These are phyloP conservation scores for Trigoniulus corallinus DNA, from an alignment of 1,140 invertebrate genomes.

Conservation along the genomic window DNA sequence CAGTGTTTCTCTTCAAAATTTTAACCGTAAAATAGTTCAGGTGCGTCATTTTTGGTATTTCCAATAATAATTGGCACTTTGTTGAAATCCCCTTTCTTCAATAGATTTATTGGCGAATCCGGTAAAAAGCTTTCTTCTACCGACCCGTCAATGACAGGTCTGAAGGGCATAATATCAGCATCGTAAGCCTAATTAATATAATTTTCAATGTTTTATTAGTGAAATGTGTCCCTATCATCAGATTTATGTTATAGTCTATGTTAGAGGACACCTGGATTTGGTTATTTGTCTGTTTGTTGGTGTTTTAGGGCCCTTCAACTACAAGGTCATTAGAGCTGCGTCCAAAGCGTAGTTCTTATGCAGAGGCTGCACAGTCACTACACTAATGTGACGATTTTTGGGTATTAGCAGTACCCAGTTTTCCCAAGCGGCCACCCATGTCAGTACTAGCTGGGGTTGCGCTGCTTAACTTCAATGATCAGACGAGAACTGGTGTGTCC, in stretches of 20 bases:
- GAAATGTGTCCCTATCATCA: neutral
- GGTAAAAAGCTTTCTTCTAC: neutral
- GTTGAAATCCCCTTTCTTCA: neutral
- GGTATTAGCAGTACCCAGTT: too few species aligned
- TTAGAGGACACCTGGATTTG: neutral
- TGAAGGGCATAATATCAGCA: neutral
- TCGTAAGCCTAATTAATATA: too few species aligned
- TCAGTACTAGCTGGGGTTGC: too few species aligned
- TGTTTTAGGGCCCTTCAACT: too few species aligned
- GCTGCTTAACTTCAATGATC: too few species aligned
- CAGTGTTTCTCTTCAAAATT: neutral
- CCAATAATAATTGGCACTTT: neutral
- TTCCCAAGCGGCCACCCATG: too few species aligned
- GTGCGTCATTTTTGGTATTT: neutral
- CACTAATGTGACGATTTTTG: too few species aligned
- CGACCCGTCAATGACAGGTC: neutral
- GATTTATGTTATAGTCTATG: neutral
- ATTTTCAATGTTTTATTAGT: neutral
- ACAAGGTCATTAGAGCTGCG: too few species aligned
- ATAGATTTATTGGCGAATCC: neutral
- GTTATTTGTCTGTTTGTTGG: too few species aligned
- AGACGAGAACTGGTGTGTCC: too few species aligned
- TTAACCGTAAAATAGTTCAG: neutral
- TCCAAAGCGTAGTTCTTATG: too few species aligned
- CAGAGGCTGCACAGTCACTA: too few species aligned